Percentiles rank a stretch among this genome's conserved stretches.
Evolutionary conservation across 2,113 vertebrate genomes (phyloP).

Genomic region (Mesembrinibis cayennensis): DNA sequence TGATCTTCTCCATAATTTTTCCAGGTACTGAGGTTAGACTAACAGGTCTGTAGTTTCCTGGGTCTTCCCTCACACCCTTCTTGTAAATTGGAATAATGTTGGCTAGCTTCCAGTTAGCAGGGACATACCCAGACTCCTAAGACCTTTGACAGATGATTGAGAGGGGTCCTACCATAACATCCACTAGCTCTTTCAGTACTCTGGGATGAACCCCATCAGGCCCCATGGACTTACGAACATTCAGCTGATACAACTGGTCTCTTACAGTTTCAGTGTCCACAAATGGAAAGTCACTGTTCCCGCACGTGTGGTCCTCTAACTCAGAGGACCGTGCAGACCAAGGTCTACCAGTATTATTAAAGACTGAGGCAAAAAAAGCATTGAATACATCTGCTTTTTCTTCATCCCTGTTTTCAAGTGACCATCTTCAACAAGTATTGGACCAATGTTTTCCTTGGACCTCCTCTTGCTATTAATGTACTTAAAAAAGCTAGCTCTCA

Average conservation of each 20-base stretch:
- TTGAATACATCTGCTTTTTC: not conserved
- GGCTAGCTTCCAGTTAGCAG: not conserved
- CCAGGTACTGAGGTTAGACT: not conserved
- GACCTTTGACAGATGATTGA: not conserved
- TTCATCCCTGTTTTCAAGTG: not conserved
- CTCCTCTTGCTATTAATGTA: not conserved
- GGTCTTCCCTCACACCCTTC: not conserved
- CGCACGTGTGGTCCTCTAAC: not conserved
- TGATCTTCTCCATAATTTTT: not conserved
- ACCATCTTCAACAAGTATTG: not conserved
- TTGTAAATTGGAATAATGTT: not conserved
- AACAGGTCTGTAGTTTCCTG: not conserved
- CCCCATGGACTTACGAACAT: not conserved
- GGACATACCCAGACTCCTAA: not conserved
- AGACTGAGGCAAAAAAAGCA: not conserved
- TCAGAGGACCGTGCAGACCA: not conserved
- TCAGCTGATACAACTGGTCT: not conserved
- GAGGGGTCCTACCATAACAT: not conserved
- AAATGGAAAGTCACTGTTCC: not conserved
- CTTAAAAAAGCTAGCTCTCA: not conserved
- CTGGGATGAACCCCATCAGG: not conserved
- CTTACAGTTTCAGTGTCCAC: not conserved
- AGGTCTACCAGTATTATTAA: not conserved
- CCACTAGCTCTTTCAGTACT: not conserved
- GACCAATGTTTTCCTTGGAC: not conserved